phyloP scores from a whole-genome alignment of 2,888 invertebrate species.

The Steinernema carpocapsae region DNA sequence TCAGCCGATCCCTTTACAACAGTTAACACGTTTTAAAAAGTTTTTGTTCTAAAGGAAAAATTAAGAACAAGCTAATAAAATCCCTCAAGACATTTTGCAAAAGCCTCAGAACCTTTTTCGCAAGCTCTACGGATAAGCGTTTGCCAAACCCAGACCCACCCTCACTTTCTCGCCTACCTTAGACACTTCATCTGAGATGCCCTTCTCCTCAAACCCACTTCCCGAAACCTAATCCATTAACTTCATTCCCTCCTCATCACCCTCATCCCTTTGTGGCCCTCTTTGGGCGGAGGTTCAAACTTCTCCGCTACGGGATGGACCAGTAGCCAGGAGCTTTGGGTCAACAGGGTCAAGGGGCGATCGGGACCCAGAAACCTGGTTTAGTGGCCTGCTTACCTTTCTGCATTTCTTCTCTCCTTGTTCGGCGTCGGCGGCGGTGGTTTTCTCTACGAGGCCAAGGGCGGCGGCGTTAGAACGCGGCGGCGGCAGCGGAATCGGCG shows the following conservation, averaged over 20 bases:
- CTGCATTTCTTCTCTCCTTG: slow-evolving; percentile 35
- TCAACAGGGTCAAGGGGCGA: slow-evolving; percentile 33
- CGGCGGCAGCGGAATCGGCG: slow-evolving; percentile 31
- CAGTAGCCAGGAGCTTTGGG: not conserved
- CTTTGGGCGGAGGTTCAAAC: not conserved
- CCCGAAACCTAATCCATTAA: too few species aligned
- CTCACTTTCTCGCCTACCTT: too few species aligned
- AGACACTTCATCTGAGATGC: too few species aligned
- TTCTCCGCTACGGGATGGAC: not conserved
- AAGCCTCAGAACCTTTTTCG: too few species aligned
- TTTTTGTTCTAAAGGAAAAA: too few species aligned
- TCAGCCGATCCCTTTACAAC: too few species aligned
- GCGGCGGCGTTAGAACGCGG: slow-evolving; percentile 32
- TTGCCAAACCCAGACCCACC: too few species aligned
- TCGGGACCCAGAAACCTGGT: slow-evolving; percentile 38
- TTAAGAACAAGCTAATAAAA: too few species aligned
- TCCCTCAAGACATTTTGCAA: too few species aligned
- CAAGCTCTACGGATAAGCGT: too few species aligned
- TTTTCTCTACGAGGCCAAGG: slow-evolving; percentile 23
- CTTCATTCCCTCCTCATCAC: not conserved
- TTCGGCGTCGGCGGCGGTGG: slow-evolving; percentile 16
- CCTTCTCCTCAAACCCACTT: too few species aligned
- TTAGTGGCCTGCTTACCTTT: slow-evolving; percentile 38
- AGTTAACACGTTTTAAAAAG: too few species aligned
- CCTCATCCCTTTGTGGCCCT: slow-evolving; percentile 17